Percentiles rank a stretch among this genome's conserved stretches.
Evolutionary conservation across 2,797 vertebrate genomes (phyloP).

Genomic region (Masticophis lateralis): DNA sequence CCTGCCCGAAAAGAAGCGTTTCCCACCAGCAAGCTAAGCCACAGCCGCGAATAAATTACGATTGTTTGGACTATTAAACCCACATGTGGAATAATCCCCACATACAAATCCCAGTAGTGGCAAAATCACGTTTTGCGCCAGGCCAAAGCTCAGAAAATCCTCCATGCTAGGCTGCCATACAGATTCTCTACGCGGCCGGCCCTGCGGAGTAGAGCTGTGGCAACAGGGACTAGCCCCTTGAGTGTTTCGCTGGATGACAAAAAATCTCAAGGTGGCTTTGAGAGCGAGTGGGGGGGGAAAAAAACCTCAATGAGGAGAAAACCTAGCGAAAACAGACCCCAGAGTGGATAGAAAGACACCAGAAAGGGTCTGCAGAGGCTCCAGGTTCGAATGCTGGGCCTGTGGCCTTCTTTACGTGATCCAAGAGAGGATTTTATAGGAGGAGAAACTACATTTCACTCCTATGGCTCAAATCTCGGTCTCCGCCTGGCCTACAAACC

Average conservation of each 20-base stretch:
- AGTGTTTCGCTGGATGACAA: neutral
- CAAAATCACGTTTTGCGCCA: too few relatives aligned
- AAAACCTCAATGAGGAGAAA: neutral
- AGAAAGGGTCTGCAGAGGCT: neutral
- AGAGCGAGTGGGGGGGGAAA: neutral
- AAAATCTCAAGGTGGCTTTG: neutral
- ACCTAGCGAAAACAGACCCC: neutral
- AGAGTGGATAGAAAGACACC: neutral
- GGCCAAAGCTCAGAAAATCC: neutral
- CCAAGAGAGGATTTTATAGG: neutral
- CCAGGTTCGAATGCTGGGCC: neutral
- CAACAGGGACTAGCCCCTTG: neutral
- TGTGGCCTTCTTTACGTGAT: neutral
- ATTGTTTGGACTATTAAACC: neutral
- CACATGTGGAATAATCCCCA: neutral
- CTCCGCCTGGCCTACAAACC: neutral
- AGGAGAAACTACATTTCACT: neutral
- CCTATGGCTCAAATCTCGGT: neutral
- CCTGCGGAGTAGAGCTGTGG: neutral
- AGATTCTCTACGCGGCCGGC: neutral
- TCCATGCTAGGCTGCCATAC: neutral
- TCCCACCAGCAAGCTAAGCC: neutral
- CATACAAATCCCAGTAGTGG: too few relatives aligned
- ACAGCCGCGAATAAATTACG: neutral
- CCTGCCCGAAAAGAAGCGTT: accelerated